Evolutionary conservation across 2,888 invertebrate species (phyloP), one percentile per base, ranked within the genome.

Genomic region (Hypercompe scribonia): DNA sequence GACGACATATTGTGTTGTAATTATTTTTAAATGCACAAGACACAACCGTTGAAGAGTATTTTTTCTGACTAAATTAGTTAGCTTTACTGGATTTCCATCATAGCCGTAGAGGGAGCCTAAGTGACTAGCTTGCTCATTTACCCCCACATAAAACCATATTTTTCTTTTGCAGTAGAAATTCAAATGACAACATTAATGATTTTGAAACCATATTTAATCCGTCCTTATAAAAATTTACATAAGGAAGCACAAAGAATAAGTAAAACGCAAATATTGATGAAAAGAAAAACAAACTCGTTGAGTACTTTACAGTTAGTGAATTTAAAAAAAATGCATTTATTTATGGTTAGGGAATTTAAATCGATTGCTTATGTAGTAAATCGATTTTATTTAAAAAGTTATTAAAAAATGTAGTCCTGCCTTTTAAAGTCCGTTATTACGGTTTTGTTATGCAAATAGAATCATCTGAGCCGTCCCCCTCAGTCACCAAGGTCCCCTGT

Each of bases 391-490:
- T 31, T 31, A 39, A 68, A 21, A 31, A 46, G 70, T 15, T 50
- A n/a, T 15, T n/a, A 69, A 70, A 84, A 67, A 65, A 80, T 70
- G 69, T 69, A 68, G 67, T 70, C 31, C 67, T 76, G 78, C 72
- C 71, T 54, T 63, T 77, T 73, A 72, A 74, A 75, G 80, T 70
- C 71, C 76, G 78, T 80, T 84, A 83, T 84, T 80, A 74, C 69
- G 71, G 76, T 82, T 78, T 75, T 82, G 79, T 84, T 84, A 84
- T 85, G 85, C 82, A 84, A 85, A 84, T 84, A 85, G 70, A 84
- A 84, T 85, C 76, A 77, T 64, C 24, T 39, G 65, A 46, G 28
- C 73, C 76, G 76, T 76, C 81, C 85, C 77, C 46, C 10, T 31
- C 61, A 28, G 36, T 3, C 42, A 42, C 42, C 11, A 31, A n/a